Evolutionary conservation across 2,113 vertebrate species (phyloP).

Genomic region (Gulo gulo): DNA sequence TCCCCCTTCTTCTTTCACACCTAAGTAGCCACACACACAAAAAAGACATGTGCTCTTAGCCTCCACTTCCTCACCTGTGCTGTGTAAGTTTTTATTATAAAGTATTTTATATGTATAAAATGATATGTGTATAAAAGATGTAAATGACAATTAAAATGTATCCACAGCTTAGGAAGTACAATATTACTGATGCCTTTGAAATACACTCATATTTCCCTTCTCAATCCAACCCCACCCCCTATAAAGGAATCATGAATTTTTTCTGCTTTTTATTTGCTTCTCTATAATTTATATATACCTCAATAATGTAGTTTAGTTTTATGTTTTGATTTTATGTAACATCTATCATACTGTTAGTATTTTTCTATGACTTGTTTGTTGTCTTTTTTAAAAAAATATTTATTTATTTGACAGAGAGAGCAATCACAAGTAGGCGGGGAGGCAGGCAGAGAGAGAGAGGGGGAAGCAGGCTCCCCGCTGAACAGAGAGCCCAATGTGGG

Average conservation of each 20-base stretch:
- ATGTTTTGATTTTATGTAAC: not conserved
- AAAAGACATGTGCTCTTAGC: not conserved
- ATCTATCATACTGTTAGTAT: not conserved
- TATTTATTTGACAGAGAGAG: too few relatives aligned
- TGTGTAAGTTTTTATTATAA: not conserved
- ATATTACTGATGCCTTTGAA: not conserved
- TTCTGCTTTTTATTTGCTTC: not conserved
- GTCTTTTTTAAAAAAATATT: not conserved
- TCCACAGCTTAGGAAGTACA: not conserved
- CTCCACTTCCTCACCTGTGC: not conserved
- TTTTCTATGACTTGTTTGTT: not conserved
- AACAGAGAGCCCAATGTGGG: too few relatives aligned
- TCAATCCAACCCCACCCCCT: not conserved
- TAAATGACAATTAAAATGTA: not conserved
- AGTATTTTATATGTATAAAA: not conserved
- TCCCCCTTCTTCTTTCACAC: not conserved
- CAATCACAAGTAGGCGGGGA: too few relatives aligned
- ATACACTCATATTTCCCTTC: not conserved
- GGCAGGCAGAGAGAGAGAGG: too few relatives aligned
- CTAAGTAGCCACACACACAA: not conserved
- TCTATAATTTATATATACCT: not conserved
- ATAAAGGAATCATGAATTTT: not conserved
- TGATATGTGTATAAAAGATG: not conserved
- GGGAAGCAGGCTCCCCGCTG: too few relatives aligned
- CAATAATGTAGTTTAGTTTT: not conserved